Percentiles rank a stretch among this genome's conserved stretches.
phyloP scores from a whole-genome alignment of 2,797 vertebrate species.

The Sebastiscus albofasciatus region DNA sequence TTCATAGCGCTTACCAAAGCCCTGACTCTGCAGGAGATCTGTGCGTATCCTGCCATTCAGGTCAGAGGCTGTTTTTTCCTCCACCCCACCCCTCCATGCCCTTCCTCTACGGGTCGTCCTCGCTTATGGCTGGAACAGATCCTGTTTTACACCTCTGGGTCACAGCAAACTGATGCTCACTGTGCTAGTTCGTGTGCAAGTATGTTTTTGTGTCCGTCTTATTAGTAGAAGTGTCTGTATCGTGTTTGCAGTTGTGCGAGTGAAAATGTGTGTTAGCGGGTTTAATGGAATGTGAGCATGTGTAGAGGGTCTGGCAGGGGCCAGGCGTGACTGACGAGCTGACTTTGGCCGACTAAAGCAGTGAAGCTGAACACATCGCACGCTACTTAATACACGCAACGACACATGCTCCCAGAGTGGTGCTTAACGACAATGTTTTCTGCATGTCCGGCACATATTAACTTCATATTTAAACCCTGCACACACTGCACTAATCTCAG shows the following conservation, averaged over 20 bases:
- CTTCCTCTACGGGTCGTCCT: constrained; percentile 34
- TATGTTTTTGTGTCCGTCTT: not conserved
- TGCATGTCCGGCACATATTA: constrained; percentile 22
- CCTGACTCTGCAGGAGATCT: constrained; percentile 50
- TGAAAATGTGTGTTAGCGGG: constrained; percentile 35
- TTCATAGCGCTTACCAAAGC: constrained; percentile 52
- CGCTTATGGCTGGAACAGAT: constrained; percentile 39
- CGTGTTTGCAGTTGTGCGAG: constrained; percentile 21
- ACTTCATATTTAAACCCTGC: constrained; percentile 34
- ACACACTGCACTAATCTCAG: constrained; percentile 45
- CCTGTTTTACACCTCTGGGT: constrained; percentile 55
- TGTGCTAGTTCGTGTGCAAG: not conserved
- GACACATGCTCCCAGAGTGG: constrained; percentile 35
- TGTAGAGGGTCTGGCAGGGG: constrained; percentile 56
- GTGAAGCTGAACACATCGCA: constrained; percentile 50
- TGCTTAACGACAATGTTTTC: constrained; percentile 40
- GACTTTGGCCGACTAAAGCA: constrained; percentile 53
- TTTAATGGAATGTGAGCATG: constrained; percentile 61
- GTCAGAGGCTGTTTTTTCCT: constrained; percentile 40
- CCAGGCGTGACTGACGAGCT: constrained; percentile 67
- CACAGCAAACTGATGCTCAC: constrained; percentile 29
- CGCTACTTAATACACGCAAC: constrained; percentile 39
- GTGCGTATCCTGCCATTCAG: constrained; percentile 37
- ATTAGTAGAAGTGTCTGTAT: constrained; percentile 16
- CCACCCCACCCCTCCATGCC: constrained; percentile 7